A percentile compares a stretch with the other conserved stretches of the same genome.
phyloP scores from a whole-genome alignment of 92 coral and sea anemone species.

The Bergia sp. region DNA sequence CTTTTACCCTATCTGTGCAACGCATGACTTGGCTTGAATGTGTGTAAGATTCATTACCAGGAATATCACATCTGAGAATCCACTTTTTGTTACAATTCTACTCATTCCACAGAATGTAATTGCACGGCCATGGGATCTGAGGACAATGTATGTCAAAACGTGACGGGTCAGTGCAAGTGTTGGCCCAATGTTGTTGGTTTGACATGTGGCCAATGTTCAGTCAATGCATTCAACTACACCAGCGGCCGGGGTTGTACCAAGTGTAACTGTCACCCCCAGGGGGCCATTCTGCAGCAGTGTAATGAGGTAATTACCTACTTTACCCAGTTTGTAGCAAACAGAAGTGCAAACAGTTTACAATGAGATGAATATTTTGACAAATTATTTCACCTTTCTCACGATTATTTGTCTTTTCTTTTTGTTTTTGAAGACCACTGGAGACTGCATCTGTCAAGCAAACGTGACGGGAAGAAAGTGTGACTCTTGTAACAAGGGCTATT shows the following conservation, averaged over 20 bases:
- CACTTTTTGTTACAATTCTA: neutral
- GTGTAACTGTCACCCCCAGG: constrained; percentile 76
- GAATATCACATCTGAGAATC: neutral
- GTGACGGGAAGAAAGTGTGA: constrained; percentile 85
- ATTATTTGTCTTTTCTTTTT: neutral
- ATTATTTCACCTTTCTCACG: neutral
- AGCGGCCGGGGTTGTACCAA: constrained; percentile 75
- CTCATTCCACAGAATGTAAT: constrained; percentile 68
- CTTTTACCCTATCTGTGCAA: too few species aligned
- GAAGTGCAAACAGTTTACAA: too few species aligned
- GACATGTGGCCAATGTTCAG: constrained; percentile 77
- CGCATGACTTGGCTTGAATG: too few species aligned
- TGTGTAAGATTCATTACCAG: neutral
- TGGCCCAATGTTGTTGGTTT: constrained; percentile 72
- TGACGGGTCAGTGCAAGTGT: constrained; percentile 82
- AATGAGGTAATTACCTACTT: constrained; percentile 65
- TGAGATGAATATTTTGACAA: too few species aligned
- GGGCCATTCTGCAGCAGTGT: constrained; percentile 77
- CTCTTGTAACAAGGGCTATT: constrained; percentile 64
- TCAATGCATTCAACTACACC: constrained; percentile 77
- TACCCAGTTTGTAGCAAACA: neutral
- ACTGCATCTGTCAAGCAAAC: constrained; percentile 73
- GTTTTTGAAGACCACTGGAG: constrained; percentile 66
- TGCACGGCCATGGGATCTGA: constrained; percentile 73
- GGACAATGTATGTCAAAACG: constrained; percentile 65